phyloP scores from a whole-genome alignment of 2,113 vertebrate species.

The Gavialis gangeticus region DNA sequence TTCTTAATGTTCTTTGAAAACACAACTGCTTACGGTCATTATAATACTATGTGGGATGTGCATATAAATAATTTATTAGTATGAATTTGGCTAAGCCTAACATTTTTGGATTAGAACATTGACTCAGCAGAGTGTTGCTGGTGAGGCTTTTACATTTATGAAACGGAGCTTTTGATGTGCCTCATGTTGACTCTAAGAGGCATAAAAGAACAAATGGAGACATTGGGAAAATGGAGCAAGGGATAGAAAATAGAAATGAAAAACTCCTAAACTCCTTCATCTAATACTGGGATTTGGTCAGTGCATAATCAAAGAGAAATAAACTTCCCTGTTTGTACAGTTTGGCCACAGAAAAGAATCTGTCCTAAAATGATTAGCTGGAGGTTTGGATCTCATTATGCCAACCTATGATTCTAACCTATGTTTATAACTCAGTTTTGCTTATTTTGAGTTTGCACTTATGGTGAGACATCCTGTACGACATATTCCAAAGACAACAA shows the following conservation, averaged over 20 bases:
- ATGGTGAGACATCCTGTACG: not conserved
- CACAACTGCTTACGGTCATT: not conserved
- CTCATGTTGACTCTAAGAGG: not conserved
- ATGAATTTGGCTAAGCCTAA: not conserved
- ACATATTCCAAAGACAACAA: not conserved
- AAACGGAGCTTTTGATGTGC: not conserved
- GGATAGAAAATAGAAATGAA: not conserved
- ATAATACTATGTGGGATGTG: not conserved
- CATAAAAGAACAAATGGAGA: not conserved
- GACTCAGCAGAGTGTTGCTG: not conserved
- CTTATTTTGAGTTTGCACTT: not conserved
- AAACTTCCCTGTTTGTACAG: not conserved
- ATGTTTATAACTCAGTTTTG: not conserved
- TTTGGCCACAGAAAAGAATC: not conserved
- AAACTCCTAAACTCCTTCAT: not conserved
- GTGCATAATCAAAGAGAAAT: not conserved
- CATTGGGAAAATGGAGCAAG: not conserved
- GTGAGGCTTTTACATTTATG: not conserved
- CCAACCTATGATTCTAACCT: no score
- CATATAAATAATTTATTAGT: slow-evolving; percentile 24
- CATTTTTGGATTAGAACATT: not conserved
- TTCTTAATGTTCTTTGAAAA: slow-evolving; percentile 59
- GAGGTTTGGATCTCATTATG: no score
- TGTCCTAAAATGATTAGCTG: not conserved
- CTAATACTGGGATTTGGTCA: not conserved